Percentiles rank a stretch among this genome's conserved stretches.
These are phyloP conservation scores for Sycophila texana DNA, from an alignment of 2,888 invertebrate species.

Conservation along the genomic window DNA sequence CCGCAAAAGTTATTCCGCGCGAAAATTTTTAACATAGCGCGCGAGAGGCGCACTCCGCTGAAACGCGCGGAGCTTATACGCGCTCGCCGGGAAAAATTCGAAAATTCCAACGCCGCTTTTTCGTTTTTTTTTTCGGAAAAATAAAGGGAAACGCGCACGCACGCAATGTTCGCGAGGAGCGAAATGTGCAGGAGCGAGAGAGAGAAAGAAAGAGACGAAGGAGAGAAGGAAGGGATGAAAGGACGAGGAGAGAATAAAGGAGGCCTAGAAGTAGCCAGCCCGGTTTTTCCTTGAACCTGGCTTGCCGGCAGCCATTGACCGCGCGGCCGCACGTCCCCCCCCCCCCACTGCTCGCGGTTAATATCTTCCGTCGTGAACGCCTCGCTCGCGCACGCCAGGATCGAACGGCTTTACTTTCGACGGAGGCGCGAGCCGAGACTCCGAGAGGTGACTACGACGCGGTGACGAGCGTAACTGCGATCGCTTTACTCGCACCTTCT, in stretches of 20 bases:
- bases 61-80: neutral
- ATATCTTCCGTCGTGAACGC: slow-evolving; percentile 28
- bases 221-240: slow-evolving; percentile 12
- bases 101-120: neutral
- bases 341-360: neutral
- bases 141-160: slow-evolving; percentile 49
- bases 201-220: neutral
- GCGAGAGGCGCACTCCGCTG: neutral
- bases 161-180: slow-evolving; percentile 2
- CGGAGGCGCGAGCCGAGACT: slow-evolving; percentile 16
- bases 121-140: slow-evolving; percentile 40
- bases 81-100: neutral
- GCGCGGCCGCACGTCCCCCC: slow-evolving; percentile 54
- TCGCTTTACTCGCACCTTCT: neutral
- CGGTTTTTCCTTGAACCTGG: slow-evolving; percentile 74
- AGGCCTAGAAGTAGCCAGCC: slow-evolving; percentile 37
- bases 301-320: slow-evolving; percentile 74
- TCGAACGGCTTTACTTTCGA: slow-evolving; percentile 46
- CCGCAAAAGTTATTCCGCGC: neutral
- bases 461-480: too few species aligned
- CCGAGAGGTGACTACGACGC: too few species aligned
- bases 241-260: slow-evolving; percentile 14
- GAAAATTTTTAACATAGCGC: too few species aligned
- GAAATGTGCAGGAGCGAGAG: neutral
- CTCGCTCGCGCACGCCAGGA: neutral